Base-by-base conservation (phyloP, 2,797 vertebrate genomes). In the Diplodus puntazzo region DNA sequence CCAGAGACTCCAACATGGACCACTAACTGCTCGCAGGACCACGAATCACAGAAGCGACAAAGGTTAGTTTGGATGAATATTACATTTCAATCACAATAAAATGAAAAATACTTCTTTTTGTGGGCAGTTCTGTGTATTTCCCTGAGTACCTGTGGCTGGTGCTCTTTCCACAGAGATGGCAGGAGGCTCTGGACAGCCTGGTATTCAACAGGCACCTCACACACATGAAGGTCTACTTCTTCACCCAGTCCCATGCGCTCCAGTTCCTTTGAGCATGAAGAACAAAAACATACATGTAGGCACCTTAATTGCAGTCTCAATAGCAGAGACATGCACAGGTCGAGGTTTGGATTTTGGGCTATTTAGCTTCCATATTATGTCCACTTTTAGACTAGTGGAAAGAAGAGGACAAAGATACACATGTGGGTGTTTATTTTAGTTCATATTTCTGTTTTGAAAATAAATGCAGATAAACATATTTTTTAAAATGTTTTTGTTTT, bases 1-100 rank as follows among this genome's bases (percentile, higher is more conserved):
- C 97, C 97, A 0, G 98, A 99, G 46, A 99, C 97, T 0, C 98
- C 98, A 0, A 99, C 98, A 0, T 99, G 98, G 13, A 99, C 97
- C 79, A 97, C 95, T 25, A 99, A 73, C 98, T 99, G 87, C 52
- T 55, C 75, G 30, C 59, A 77, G 48, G 34, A 69, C 48, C 46
- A 55, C 21, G 48, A 53, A 71, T 46, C 12, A 39, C 18, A 71
- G 10, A 60, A 16, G 25, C 9, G 61, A 12, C 21, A 73, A 7
- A 73, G 42, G 52, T 74, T 30, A 57, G 43, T 23, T 39, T 25
- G 3, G 34, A 39, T 25, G 58, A 1, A 64, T n/a, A 58, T 65
- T 12, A 55, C 25, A 70, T 60, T 70, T 52, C 5, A 68, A 25
- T 20, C 14, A 21, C 4, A 34, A 11, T 6, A 42, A 46, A 1